phyloP scores from a whole-genome alignment of 2,888 invertebrate genomes.

The Caenorhabditis sp. region DNA sequence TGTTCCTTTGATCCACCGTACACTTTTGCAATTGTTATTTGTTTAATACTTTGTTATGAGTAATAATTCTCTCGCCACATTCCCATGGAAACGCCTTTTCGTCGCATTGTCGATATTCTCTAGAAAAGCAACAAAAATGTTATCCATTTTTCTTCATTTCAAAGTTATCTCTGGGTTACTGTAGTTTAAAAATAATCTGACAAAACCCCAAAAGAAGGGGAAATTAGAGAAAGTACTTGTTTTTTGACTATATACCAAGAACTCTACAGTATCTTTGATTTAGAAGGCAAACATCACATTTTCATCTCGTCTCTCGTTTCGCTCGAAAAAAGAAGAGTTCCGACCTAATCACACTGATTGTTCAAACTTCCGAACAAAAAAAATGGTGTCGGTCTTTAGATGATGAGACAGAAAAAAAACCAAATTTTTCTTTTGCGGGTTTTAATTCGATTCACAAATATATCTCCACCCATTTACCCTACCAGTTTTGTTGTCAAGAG shows the following conservation, averaged over 20 bases:
- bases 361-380: constrained; percentile 5
- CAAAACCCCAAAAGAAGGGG: no score
- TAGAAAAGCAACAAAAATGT: background rate
- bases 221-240: no score
- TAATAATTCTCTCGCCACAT: background rate
- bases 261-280: no score
- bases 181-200: no score
- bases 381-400: background rate
- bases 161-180: no score
- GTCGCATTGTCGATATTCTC: background rate
- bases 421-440: background rate
- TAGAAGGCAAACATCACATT: no score
- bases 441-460: background rate
- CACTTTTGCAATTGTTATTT: no score
- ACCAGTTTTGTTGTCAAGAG: background rate
- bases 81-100: background rate
- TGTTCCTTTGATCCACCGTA: background rate
- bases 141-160: no score
- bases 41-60: no score
- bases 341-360: background rate
- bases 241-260: no score
- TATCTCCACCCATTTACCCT: background rate
- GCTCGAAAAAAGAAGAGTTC: background rate
- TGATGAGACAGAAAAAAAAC: background rate
- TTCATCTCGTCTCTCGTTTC: no score